phyloP scores from a whole-genome alignment of 2,888 invertebrate species.

The Helobdella robusta region DNA sequence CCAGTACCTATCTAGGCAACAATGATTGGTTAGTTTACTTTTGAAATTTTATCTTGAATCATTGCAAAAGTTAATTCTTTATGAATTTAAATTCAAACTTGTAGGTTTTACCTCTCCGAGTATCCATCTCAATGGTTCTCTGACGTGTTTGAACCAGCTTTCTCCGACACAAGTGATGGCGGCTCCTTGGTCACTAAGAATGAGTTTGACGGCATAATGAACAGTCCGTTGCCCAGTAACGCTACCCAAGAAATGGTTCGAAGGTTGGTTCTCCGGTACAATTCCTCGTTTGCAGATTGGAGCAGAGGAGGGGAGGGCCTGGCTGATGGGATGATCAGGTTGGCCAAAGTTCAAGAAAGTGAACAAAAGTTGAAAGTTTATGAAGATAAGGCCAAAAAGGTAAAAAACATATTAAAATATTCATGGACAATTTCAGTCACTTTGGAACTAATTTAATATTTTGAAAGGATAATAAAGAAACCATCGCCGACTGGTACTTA shows the following conservation, averaged over 20 bases:
- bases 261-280: slow-evolving; percentile 33
- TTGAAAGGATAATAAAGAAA: slow-evolving; percentile 7
- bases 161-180: slow-evolving; percentile 24
- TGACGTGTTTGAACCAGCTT: slow-evolving; percentile 18
- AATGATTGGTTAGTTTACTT: no score
- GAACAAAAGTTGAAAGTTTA: not conserved
- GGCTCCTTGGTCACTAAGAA: slow-evolving; percentile 20
- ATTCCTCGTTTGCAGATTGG: slow-evolving; percentile 34
- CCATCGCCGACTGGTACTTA: slow-evolving; percentile 34
- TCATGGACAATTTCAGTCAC: not conserved
- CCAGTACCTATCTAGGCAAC: not conserved
- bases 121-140: slow-evolving; percentile 19
- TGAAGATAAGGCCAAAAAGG: slow-evolving; percentile 18
- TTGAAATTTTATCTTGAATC: no score
- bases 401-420: not conserved
- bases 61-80: no score
- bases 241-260: slow-evolving; percentile 25
- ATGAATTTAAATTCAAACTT: not conserved
- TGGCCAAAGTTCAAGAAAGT: not conserved
- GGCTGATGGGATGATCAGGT: slow-evolving; percentile 8
- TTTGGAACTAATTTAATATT: not conserved
- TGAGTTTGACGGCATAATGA: slow-evolving; percentile 15
- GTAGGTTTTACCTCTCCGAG: slow-evolving; percentile 12
- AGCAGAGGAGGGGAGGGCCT: slow-evolving; percentile 5
- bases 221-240: slow-evolving; percentile 21